Conservation (phyloP, 30 jellyfish, hydroid and myxozoan genomes). For the Phacellophora camtschatica region DNA sequence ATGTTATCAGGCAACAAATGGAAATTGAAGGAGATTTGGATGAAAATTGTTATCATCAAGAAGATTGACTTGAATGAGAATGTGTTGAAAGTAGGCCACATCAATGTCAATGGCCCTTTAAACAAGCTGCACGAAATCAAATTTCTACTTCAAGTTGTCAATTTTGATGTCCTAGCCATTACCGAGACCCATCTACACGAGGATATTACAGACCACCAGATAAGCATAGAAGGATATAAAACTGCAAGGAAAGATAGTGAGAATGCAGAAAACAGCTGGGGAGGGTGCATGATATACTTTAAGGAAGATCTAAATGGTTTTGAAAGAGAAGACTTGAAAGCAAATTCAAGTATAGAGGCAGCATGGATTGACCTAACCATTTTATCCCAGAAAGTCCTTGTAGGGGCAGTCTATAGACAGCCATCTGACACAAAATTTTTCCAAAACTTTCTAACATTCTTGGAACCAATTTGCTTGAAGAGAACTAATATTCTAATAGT, state of each 20-base stretch:
- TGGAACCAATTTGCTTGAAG: conserved; percentile 56
- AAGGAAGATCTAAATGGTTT: conserved; percentile 21
- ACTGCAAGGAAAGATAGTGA: conserved; percentile 35
- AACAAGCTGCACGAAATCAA: conserved; percentile 20
- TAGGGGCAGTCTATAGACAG: conserved; percentile 37
- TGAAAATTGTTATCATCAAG: background rate
- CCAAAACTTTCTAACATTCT: conserved; percentile 20
- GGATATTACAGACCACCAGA: conserved; percentile 12
- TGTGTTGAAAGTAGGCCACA: conserved; percentile 18
- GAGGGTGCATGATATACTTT: conserved; percentile 38
- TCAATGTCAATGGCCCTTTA: conserved; percentile 38
- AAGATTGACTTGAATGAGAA: background rate
- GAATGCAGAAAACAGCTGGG: conserved; percentile 41
- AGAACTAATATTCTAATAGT: conserved; percentile 27
- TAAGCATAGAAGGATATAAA: conserved; percentile 5
- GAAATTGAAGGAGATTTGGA: background rate
- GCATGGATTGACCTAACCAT: conserved; percentile 16
- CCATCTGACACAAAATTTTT: conserved; percentile 29
- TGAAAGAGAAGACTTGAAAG: conserved; percentile 34
- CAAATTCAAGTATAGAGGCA: background rate
- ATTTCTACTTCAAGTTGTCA: conserved; percentile 18
- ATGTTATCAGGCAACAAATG: background rate
- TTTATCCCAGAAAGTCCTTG: conserved; percentile 11
- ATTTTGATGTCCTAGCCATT: conserved; percentile 4
- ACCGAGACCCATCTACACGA: conserved; percentile 30